A percentile compares a stretch with the other conserved stretches of the same genome.
Evolutionary conservation across 2,797 vertebrate genomes (phyloP).

Genomic region (Trematomus bernacchii): DNA sequence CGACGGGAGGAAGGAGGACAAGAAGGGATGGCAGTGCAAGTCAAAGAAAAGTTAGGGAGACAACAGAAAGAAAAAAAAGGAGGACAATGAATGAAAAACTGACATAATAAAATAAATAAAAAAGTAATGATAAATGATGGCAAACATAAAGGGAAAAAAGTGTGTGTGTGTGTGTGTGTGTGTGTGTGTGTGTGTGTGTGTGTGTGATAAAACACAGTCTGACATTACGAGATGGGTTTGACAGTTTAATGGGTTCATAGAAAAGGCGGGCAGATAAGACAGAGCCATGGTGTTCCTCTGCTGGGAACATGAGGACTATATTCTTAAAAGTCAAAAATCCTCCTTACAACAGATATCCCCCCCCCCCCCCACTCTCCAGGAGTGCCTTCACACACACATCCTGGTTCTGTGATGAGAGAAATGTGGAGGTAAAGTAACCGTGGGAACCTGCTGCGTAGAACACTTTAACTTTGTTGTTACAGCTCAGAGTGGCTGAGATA

Average conservation of each 20-base stretch:
- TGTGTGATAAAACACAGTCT: conserved; percentile 47
- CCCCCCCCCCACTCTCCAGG: not conserved
- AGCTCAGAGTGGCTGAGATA: not conserved
- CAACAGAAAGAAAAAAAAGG: conserved; percentile 4
- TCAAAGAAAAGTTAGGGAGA: not conserved
- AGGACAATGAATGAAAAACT: conserved; percentile 23
- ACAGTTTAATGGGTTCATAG: conserved; percentile 66
- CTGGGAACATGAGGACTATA: conserved; percentile 16
- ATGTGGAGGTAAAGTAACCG: not conserved
- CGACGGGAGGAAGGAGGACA: conserved; percentile 4
- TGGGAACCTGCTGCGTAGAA: not conserved
- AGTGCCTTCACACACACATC: too few species aligned
- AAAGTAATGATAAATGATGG: conserved; percentile 48
- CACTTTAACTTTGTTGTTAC: not conserved
- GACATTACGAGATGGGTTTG: conserved; percentile 33
- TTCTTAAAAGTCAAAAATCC: conserved; percentile 22
- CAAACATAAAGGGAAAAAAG: conserved; percentile 32
- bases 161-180: not conserved
- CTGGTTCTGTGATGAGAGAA: not conserved
- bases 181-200: not conserved
- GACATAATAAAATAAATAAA: conserved; percentile 33
- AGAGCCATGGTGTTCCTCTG: conserved; percentile 15
- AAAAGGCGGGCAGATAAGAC: conserved; percentile 58
- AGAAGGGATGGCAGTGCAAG: conserved; percentile 6
- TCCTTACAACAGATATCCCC: conserved; percentile 12